A percentile compares a stretch with the other conserved stretches of the same genome.
These are phyloP conservation scores for Galerucella calmariensis DNA, from an alignment of 2,888 invertebrate genomes.

Conservation along the genomic window DNA sequence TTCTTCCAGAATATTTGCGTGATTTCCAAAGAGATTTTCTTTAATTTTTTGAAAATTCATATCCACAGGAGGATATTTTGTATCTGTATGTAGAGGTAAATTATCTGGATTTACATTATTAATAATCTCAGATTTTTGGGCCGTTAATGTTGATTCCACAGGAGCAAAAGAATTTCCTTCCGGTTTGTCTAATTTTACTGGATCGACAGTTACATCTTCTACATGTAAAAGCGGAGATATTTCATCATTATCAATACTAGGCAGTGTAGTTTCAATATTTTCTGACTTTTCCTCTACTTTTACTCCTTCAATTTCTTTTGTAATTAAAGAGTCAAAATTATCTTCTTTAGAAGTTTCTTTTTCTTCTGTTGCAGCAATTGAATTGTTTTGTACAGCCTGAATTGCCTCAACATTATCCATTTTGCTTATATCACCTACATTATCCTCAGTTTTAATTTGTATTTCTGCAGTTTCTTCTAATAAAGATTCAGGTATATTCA, in stretches of 20 bases:
- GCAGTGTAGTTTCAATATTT: conserved; percentile 31
- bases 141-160: background rate
- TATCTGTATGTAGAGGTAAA: background rate
- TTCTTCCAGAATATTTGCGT: conserved; percentile 1
- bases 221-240: conserved; percentile 22
- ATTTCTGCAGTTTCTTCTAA: background rate
- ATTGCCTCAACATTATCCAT: background rate
- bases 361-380: conserved; percentile 8
- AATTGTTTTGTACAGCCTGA: background rate
- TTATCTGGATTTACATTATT: background rate
- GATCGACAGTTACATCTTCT: conserved; percentile 42
- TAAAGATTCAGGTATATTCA: background rate
- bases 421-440: background rate
- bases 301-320: conserved; percentile 16
- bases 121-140: conserved; percentile 4
- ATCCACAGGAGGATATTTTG: background rate
- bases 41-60: background rate
- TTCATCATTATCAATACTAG: conserved; percentile 20
- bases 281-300: conserved; percentile 20
- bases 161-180: conserved; percentile 8
- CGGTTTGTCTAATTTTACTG: conserved; percentile 22
- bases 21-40: background rate
- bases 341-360: conserved; percentile 22
- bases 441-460: background rate
- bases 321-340: background rate